Conservation (phyloP, 2,797 vertebrate genomes). For the Gallirallus australis region DNA sequence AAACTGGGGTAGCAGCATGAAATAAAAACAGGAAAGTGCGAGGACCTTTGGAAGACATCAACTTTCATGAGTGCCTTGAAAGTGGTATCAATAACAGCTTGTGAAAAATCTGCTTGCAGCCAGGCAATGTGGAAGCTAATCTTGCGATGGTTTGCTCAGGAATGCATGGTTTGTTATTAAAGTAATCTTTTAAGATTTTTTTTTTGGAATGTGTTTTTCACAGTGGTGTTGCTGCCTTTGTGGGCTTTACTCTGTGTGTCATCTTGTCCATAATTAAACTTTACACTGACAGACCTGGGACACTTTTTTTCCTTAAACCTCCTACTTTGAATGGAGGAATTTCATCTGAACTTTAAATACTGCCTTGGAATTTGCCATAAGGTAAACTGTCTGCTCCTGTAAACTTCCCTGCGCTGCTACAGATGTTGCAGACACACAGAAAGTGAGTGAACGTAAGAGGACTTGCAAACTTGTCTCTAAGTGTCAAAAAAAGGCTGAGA, state of each 20-base stretch:
- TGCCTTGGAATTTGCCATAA: constrained; percentile 43
- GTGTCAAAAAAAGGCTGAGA: background rate
- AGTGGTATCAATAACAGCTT: constrained; percentile 37
- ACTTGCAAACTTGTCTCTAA: background rate
- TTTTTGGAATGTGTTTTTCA: constrained; percentile 64
- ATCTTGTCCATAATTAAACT: constrained; percentile 63
- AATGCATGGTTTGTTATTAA: constrained; percentile 82
- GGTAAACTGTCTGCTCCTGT: background rate
- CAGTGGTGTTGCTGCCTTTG: constrained; percentile 54
- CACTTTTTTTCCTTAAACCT: constrained; percentile 1
- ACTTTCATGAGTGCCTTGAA: background rate
- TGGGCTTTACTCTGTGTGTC: constrained; percentile 47
- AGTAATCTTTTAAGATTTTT: constrained; percentile 78
- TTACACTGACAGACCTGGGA: constrained; percentile 1
- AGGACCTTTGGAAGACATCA: background rate
- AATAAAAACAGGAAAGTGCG: background rate
- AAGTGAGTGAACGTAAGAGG: background rate
- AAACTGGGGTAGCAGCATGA: background rate
- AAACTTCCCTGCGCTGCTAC: background rate
- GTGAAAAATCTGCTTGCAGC: constrained; percentile 64
- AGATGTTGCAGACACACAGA: background rate
- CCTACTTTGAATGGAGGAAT: constrained; percentile 42
- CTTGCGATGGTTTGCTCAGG: constrained; percentile 76
- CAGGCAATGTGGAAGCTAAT: constrained; percentile 73
- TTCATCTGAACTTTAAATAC: constrained; percentile 35